Conservation (phyloP, 2,113 vertebrate genomes). For the Corythoichthys intestinalis region DNA sequence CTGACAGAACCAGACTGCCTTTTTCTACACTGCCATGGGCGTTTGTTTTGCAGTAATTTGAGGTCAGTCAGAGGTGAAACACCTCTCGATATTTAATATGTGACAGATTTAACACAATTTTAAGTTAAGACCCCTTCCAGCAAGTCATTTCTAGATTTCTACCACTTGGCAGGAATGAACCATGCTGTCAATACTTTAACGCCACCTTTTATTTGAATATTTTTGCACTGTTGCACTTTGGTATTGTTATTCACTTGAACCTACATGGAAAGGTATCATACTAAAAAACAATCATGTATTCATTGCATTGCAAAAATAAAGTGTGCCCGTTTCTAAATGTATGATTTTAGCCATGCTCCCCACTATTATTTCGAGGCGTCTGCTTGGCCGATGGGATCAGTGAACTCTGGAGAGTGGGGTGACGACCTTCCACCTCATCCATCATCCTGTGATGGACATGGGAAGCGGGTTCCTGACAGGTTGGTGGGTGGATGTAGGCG, state of each 20-base stretch:
- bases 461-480: slow-evolving; percentile 76
- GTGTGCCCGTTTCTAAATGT: slow-evolving; percentile 27
- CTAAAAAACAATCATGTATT: too few relatives aligned
- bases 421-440: slow-evolving; percentile 78
- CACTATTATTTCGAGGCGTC: slow-evolving; percentile 59
- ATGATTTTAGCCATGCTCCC: slow-evolving; percentile 42
- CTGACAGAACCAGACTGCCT: slow-evolving; percentile 25
- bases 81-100: slow-evolving; percentile 38
- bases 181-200: slow-evolving; percentile 16
- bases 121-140: slow-evolving; percentile 38
- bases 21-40: slow-evolving; percentile 42
- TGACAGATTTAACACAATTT: slow-evolving; percentile 32
- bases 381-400: slow-evolving; percentile 68
- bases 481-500: slow-evolving; percentile 31
- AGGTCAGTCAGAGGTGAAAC: slow-evolving; percentile 57
- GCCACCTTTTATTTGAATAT: slow-evolving; percentile 9
- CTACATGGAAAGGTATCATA: background rate
- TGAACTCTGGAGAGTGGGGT: slow-evolving; percentile 73
- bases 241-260: background rate
- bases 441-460: slow-evolving; percentile 79
- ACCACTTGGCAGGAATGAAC: slow-evolving; percentile 1
- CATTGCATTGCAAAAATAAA: background rate
- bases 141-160: slow-evolving; percentile 35
- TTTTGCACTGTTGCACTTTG: background rate
- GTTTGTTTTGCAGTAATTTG: slow-evolving; percentile 49